Evolutionary conservation across 64 coral and sea anemone species (phyloP).

Genomic region (Pachyseris speciosa): DNA sequence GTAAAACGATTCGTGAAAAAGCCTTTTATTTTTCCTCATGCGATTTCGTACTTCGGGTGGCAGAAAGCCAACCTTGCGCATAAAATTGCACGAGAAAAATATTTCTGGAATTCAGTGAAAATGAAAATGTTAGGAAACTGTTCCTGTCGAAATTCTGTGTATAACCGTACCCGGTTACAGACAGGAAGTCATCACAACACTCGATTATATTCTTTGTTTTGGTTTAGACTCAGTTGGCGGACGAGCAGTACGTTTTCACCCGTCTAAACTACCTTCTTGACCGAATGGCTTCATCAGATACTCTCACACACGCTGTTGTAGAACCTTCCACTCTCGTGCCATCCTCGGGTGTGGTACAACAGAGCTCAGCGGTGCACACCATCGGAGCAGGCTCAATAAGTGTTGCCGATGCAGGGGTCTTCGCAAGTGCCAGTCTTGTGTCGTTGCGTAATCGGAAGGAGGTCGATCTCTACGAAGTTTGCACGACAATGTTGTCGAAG

Average conservation of each 20-base stretch:
- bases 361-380: constrained; percentile 76
- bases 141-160: too few species aligned
- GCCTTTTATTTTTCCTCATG: too few species aligned
- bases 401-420: constrained; percentile 79
- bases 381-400: constrained; percentile 79
- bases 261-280: constrained; percentile 91
- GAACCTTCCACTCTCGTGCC: constrained; percentile 74
- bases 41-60: too few species aligned
- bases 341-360: constrained; percentile 79
- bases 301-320: constrained; percentile 81
- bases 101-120: too few species aligned
- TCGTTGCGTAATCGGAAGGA: constrained; percentile 79
- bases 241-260: constrained; percentile 93
- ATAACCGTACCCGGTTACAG: too few species aligned
- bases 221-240: constrained; percentile 79
- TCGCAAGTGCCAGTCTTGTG: constrained; percentile 93
- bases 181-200: background rate
- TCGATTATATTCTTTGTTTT: background rate
- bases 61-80: too few species aligned
- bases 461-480: constrained; percentile 91
- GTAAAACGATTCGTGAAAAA: too few species aligned
- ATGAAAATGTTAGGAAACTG: too few species aligned
- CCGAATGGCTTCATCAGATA: constrained; percentile 89
- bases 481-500: constrained; percentile 79
- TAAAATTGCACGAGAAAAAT: too few species aligned